phyloP scores from a whole-genome alignment of 2,888 invertebrate species.

The Vesta saturnalis region DNA sequence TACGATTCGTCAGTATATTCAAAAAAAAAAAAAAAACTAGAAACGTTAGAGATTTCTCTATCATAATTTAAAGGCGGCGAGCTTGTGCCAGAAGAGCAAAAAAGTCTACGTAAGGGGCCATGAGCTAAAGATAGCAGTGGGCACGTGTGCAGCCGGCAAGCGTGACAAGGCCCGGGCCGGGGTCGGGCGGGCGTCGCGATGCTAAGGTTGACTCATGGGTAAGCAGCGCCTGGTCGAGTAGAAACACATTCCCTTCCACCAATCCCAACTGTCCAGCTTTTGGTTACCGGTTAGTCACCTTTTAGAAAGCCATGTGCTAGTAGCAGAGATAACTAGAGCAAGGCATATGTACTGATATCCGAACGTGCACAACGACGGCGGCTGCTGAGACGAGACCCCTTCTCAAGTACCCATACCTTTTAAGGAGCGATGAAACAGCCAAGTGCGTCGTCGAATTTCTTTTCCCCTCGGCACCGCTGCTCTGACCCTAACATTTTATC shows the following conservation, averaged over 20 bases:
- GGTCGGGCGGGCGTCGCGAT: slow-evolving; percentile 46
- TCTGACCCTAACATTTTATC: slow-evolving; percentile 27
- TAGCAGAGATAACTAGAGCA: slow-evolving; percentile 44
- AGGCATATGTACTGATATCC: slow-evolving; percentile 43
- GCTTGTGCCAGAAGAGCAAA: slow-evolving; percentile 40
- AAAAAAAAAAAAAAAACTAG: too few species aligned
- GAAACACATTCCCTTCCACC: slow-evolving; percentile 35
- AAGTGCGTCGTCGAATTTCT: slow-evolving; percentile 61
- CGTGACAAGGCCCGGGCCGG: slow-evolving; percentile 47
- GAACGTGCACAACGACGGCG: slow-evolving; percentile 34
- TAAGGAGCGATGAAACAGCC: slow-evolving; percentile 62
- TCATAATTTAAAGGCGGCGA: slow-evolving; percentile 19
- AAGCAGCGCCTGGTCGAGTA: slow-evolving; percentile 29
- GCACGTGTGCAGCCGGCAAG: slow-evolving; percentile 58
- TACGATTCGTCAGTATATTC: neutral
- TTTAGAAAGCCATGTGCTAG: slow-evolving; percentile 51
- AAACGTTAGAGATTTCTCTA: slow-evolving; percentile 19
- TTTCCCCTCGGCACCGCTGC: slow-evolving; percentile 47
- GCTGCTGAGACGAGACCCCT: slow-evolving; percentile 52
- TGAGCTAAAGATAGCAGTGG: slow-evolving; percentile 62
- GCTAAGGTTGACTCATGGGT: slow-evolving; percentile 43
- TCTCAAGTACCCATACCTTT: slow-evolving; percentile 62
- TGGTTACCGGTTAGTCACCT: slow-evolving; percentile 57
- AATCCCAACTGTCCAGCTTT: slow-evolving; percentile 36
- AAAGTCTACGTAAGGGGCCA: slow-evolving; percentile 58